Percentiles rank a stretch among this genome's conserved stretches.
phyloP scores from a whole-genome alignment of 2,113 vertebrate species.

The Puntigrus tetrazona region DNA sequence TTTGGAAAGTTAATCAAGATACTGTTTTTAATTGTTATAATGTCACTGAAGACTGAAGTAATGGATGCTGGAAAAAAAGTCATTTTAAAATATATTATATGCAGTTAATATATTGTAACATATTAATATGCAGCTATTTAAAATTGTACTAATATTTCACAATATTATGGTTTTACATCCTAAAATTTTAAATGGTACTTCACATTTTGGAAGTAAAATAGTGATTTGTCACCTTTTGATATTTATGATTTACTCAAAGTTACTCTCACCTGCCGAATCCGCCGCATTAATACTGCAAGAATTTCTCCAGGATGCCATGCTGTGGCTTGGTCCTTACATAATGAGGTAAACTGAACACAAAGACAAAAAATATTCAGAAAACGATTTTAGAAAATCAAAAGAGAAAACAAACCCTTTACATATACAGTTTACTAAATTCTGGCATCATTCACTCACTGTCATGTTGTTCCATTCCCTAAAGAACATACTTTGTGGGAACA shows the following conservation, averaged over 20 bases:
- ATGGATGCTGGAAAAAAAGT: too few relatives aligned
- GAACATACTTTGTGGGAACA: background rate
- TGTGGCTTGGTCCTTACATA: conserved; percentile 60
- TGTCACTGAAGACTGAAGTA: background rate
- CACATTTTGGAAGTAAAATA: background rate
- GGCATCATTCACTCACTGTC: background rate
- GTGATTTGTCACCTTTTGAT: background rate
- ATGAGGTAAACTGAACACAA: conserved; percentile 28
- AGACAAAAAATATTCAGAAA: background rate
- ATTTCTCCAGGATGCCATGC: conserved; percentile 61
- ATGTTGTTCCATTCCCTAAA: background rate
- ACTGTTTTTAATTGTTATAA: background rate
- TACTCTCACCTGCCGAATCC: conserved; percentile 67
- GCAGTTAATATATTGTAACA: too few relatives aligned
- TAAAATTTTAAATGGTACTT: background rate
- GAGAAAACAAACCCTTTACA: background rate
- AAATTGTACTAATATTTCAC: background rate
- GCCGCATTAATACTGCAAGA: conserved; percentile 55
- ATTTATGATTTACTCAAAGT: background rate
- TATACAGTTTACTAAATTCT: too few relatives aligned
- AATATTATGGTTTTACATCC: background rate
- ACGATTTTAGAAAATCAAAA: background rate
- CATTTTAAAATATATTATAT: too few relatives aligned
- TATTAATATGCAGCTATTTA: too few relatives aligned
- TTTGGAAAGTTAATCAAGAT: background rate